These are phyloP conservation scores for Heterodera schachtii DNA, from an alignment of 1,140 invertebrate genomes.

Conservation along the genomic window DNA sequence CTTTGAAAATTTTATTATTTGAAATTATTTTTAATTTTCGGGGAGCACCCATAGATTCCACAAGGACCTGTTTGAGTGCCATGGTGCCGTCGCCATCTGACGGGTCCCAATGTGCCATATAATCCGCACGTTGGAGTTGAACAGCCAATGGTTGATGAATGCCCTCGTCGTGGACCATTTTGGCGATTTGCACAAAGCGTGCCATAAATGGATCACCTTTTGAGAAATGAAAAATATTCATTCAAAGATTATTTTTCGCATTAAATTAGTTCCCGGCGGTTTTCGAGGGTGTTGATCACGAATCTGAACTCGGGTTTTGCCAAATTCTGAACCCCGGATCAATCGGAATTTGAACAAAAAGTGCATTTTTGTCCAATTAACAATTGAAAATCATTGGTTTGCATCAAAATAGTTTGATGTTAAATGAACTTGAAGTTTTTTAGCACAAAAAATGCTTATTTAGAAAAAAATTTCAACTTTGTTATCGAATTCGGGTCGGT, in stretches of 20 bases:
- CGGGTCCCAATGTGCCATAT: conserved; percentile 46
- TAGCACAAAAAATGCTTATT: background rate
- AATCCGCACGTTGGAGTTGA: conserved; percentile 59
- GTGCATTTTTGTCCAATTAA: too few relatives aligned
- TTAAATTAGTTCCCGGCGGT: too few relatives aligned
- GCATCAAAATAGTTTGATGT: too few relatives aligned
- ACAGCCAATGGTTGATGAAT: conserved; percentile 46
- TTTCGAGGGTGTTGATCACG: too few relatives aligned
- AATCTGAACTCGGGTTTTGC: too few relatives aligned
- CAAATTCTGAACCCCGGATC: too few relatives aligned
- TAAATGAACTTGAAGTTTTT: background rate
- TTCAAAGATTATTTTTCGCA: too few relatives aligned
- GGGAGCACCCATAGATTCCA: background rate
- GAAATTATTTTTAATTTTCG: background rate
- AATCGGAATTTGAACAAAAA: too few relatives aligned
- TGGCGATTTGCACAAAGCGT: conserved; percentile 52
- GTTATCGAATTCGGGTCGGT: too few relatives aligned
- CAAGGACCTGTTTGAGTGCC: conserved; percentile 53
- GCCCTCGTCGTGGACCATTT: conserved; percentile 46
- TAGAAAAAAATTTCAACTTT: too few relatives aligned
- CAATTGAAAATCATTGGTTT: too few relatives aligned
- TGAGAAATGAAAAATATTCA: too few relatives aligned
- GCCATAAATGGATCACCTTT: conserved; percentile 17
- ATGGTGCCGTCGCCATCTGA: background rate
- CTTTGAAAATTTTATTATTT: background rate